Base-by-base conservation (phyloP, 2,888 invertebrate species). In the Drosophila ustulata region DNA sequence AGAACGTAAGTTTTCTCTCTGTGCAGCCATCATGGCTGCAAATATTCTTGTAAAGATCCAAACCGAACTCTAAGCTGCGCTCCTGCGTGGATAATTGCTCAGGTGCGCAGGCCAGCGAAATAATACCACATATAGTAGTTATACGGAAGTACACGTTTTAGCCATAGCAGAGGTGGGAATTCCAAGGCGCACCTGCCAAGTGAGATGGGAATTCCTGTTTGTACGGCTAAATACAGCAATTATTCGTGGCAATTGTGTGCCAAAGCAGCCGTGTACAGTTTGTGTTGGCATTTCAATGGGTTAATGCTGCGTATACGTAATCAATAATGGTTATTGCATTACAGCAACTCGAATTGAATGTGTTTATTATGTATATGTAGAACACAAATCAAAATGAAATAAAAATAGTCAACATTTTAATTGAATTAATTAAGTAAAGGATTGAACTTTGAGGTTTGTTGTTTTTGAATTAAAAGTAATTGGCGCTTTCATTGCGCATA, bases 361-460 rank as follows among this genome's bases (percentile, higher is more conserved):
- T 30, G 5, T n/a, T 11, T 34, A 34, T 34, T 34, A 32, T 32
- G 8, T 7, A 8, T 34, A 4, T 32, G 32, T 32, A 32, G 32
- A 34, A 4, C 34, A 34, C 34, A 34, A 34, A 34, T 4, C 34
- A 37, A 11, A n/a, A 37, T 5, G 2, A n/a, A 37, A 34, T 11
- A 34, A 11, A 34, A 37, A n/a, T n/a, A 4, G 11, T n/a, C 4
- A 37, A 37, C 37, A 37, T 37, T 37, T 37, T 37, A 37, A 37
- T 37, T 37, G n/a, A 11, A 37, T 37, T 37, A 37, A 37, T 37
- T 37, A 37, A 37, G 37, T n/a, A 37, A 37, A 37, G 37, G 37
- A 37, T n/a, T 37, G 37, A 37, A 37, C 37, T 37, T 37, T 37
- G 37, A 37, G 37, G 37, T 37, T 37, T 37, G 37, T 37, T 37